A percentile compares a stretch with the other conserved stretches of the same genome.
phyloP scores from a whole-genome alignment of 2,797 vertebrate genomes.

The Tangara arthus region DNA sequence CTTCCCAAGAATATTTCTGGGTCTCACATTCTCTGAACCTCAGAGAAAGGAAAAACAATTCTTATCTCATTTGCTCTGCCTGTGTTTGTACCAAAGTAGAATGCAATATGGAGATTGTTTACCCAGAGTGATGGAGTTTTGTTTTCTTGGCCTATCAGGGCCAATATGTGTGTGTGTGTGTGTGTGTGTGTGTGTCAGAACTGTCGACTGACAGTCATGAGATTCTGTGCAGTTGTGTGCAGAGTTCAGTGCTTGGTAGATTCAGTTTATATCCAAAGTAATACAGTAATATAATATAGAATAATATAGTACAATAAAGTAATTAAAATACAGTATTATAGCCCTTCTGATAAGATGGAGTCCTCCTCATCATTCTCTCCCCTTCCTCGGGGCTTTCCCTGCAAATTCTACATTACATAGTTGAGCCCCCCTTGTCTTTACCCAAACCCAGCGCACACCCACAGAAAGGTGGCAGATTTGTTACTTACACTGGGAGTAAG shows the following conservation, averaged over 20 bases:
- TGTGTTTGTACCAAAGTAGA: neutral
- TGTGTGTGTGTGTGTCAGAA: too few relatives aligned
- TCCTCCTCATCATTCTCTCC: neutral
- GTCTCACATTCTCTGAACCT: neutral
- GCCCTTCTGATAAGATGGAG: neutral
- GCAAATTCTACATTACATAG: neutral
- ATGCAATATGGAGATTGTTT: neutral
- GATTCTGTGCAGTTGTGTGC: too few relatives aligned
- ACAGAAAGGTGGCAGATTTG: neutral
- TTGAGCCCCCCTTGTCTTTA: neutral
- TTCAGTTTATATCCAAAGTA: neutral
- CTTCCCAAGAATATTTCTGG: neutral
- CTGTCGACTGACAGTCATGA: neutral
- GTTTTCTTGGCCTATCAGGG: neutral
- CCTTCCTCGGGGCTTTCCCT: neutral
- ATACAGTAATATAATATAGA: too few relatives aligned
- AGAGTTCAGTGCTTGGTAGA: too few relatives aligned
- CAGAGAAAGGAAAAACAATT: neutral
- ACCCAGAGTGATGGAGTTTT: neutral
- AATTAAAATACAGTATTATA: too few relatives aligned
- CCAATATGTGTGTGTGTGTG: too few relatives aligned
- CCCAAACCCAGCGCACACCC: neutral
- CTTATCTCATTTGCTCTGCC: neutral
- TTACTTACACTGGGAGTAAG: conserved; percentile 91
- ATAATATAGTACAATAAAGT: too few relatives aligned